Conservation (phyloP, 1,140 invertebrate species). For the Ceratoteleas bidentatus region DNA sequence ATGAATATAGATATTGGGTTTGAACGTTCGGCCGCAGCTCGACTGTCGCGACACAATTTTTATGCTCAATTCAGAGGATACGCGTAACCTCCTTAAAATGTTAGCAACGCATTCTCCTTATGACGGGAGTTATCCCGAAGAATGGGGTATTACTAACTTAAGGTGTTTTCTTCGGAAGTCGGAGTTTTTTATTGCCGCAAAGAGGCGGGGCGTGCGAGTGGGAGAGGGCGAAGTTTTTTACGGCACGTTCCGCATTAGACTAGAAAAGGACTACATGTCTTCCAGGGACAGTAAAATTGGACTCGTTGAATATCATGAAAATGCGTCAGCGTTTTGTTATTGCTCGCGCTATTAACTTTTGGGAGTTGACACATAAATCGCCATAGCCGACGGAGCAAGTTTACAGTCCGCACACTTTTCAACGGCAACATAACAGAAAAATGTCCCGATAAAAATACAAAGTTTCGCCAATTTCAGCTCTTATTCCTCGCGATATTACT, state of each 20-base stretch:
- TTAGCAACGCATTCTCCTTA: conserved; percentile 52
- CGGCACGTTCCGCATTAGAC: conserved; percentile 46
- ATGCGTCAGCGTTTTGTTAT: conserved; percentile 65
- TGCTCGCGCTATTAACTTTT: conserved; percentile 65
- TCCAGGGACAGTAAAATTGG: conserved; percentile 56
- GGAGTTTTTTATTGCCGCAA: conserved; percentile 53
- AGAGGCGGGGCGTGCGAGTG: too few relatives aligned
- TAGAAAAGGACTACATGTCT: conserved; percentile 55
- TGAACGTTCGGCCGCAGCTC: conserved; percentile 8
- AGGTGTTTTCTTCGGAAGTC: conserved; percentile 51
- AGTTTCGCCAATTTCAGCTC: too few relatives aligned
- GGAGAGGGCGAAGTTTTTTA: conserved; percentile 46
- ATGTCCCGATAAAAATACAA: conserved; percentile 64
- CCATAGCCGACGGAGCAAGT: conserved; percentile 51
- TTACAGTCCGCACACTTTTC: conserved; percentile 59
- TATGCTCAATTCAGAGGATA: conserved; percentile 29
- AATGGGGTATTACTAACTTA: conserved; percentile 55
- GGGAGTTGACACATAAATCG: conserved; percentile 62
- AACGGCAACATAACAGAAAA: conserved; percentile 61
- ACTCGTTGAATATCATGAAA: conserved; percentile 62
- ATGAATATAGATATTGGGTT: conserved; percentile 42
- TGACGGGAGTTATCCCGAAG: conserved; percentile 50
- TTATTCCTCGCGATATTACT: too few relatives aligned
- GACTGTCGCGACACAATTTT: conserved; percentile 39
- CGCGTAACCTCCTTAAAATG: conserved; percentile 43